Evolutionary conservation across 2,797 vertebrate species (phyloP), one percentile per base, ranked within the genome.

Genomic region (Halcyon smyrnensis): DNA sequence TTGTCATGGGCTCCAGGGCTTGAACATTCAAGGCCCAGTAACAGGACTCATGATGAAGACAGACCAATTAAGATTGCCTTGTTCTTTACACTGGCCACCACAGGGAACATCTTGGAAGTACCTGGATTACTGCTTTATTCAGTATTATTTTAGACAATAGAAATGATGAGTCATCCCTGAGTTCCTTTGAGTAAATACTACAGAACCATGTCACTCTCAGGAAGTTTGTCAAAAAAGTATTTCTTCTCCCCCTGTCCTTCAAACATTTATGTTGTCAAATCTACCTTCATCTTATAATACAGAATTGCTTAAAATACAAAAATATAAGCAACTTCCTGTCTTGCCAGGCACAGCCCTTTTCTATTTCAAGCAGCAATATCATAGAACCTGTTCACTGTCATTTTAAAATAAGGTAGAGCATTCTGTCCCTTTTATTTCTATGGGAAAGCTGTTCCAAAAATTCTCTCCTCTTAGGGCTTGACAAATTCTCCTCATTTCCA

Each of bases 391-490:
- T 37, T 90, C 59, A 15, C 37, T 79, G 70, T 63, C 18, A 76
- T 76, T 90, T 89, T 59, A 69, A 93, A 95, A 93, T 43, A 57
- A 54, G 21, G 63, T 81, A 54, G 54, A 92, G 45, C 48, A 32
- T 73, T 95, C 74, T 92, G 62, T 90, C 54, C 54, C 51, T 93
- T 43, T 84, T 73, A 46, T 73, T 93, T 81, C 90, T 67, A 56
- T 54, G 32, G 32, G 63, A 91, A 95, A 93, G n/a, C 51, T 73
- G 54, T 88, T 96, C 86, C 94, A 96, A 92, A 96, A 81, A 39
- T 12, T 84, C 76, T 57, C 37, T 87, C 8, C 28, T 95, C 74
- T 88, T 62, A 68, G 46, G 30, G 63, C 28, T 65, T 73, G 62
- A 86, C 27, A 92, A 90, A 92, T 82, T 94, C 74, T 85, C 82